These are phyloP conservation scores for Apaloderma vittatum DNA, from an alignment of 2,113 vertebrate species.

Conservation along the genomic window DNA sequence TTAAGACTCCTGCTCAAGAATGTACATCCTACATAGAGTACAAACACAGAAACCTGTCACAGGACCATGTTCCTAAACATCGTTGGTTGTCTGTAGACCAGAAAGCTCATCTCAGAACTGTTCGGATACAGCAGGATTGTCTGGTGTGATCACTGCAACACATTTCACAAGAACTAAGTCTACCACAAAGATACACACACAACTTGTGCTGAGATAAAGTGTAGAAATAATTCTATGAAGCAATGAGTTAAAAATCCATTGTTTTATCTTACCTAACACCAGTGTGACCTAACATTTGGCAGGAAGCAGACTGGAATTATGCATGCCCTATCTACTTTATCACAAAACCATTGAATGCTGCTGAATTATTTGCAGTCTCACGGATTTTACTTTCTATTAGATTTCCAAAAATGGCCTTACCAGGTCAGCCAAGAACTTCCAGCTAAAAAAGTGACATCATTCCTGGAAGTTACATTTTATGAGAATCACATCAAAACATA, in stretches of 20 bases:
- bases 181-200: neutral
- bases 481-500: neutral
- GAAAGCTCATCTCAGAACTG: neutral
- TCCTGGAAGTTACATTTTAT: neutral
- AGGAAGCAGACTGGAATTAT: conserved; percentile 16
- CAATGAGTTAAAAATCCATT: neutral
- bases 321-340: neutral
- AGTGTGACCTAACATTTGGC: conserved; percentile 15
- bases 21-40: neutral
- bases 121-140: neutral
- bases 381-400: neutral
- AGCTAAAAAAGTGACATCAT: neutral
- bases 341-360: neutral
- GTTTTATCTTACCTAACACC: neutral
- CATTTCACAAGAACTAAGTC: rapidly evolving
- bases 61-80: neutral
- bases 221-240: neutral
- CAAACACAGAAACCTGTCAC: neutral
- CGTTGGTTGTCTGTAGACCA: neutral
- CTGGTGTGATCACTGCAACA: neutral
- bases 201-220: neutral
- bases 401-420: conserved; percentile 24
- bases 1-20: rapidly evolving
- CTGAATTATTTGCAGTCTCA: neutral
- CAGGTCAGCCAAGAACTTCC: conserved; percentile 23